Conservation (phyloP, 2,797 vertebrate species). For the Coilia nasus region DNA sequence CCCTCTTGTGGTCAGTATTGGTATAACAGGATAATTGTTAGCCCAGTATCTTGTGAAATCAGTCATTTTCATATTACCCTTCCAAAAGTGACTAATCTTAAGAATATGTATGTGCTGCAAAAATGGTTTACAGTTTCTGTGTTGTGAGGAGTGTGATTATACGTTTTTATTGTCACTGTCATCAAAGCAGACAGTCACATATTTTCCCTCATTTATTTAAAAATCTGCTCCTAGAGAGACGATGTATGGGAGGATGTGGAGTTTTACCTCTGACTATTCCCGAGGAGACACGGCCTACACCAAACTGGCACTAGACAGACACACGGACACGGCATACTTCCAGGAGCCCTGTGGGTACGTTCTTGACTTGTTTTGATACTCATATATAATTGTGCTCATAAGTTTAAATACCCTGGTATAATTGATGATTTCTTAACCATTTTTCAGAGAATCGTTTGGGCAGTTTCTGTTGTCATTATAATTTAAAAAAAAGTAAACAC, state of each 20-base stretch:
- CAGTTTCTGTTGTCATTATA: too few species aligned
- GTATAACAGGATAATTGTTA: not conserved
- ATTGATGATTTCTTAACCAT: too few species aligned
- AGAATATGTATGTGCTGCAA: not conserved
- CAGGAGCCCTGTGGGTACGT: slow-evolving; percentile 90
- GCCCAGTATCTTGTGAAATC: not conserved
- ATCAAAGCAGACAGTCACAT: not conserved
- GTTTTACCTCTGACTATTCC: slow-evolving; percentile 90
- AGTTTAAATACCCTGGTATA: too few species aligned
- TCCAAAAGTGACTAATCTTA: not conserved
- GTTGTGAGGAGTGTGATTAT: not conserved
- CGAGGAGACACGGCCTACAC: slow-evolving; percentile 91
- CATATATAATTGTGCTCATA: too few species aligned
- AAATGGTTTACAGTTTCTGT: not conserved
- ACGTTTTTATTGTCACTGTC: not conserved
- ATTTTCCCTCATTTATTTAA: not conserved
- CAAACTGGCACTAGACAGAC: slow-evolving; percentile 86
- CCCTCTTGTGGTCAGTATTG: not conserved
- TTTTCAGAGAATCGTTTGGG: too few species aligned
- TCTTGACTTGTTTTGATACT: not conserved
- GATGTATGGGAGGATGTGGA: slow-evolving; percentile 90
- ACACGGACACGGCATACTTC: slow-evolving; percentile 92
- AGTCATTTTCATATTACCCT: not conserved
- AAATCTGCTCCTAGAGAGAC: slow-evolving; percentile 80
- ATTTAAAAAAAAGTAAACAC: too few species aligned